phyloP scores from a whole-genome alignment of 2,797 vertebrate genomes.

The Mus caroli region DNA sequence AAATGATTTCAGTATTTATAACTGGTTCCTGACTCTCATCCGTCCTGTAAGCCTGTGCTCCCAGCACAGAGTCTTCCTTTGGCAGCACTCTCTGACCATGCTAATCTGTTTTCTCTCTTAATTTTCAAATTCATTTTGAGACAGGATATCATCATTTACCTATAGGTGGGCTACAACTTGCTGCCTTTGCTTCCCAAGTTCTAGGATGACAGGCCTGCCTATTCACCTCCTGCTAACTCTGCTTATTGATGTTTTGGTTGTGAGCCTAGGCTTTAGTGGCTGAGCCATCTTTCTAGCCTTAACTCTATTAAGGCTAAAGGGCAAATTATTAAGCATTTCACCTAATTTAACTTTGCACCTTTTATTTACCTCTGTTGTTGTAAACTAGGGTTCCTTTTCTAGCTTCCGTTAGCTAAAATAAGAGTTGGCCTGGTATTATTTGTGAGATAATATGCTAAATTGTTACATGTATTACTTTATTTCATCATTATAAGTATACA shows the following conservation, averaged over 20 bases:
- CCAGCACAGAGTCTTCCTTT: not conserved
- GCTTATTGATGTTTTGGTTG: not conserved
- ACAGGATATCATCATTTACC: not conserved
- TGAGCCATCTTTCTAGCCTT: not conserved
- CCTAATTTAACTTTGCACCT: not conserved
- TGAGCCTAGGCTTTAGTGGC: not conserved
- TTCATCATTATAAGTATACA: not conserved
- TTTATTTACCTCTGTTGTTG: constrained; percentile 22
- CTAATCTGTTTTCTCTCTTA: not conserved
- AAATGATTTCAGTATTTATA: not conserved
- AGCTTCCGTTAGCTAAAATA: not conserved
- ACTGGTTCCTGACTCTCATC: too few relatives aligned
- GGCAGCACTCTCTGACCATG: not conserved
- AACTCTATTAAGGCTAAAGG: not conserved
- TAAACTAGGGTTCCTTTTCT: not conserved
- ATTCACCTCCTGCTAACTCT: not conserved
- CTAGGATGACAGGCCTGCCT: not conserved
- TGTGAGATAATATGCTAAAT: not conserved
- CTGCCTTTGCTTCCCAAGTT: not conserved
- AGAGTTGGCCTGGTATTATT: not conserved
- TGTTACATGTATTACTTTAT: not conserved
- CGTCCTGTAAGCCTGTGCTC: not conserved
- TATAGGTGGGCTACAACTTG: not conserved
- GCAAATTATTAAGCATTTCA: constrained; percentile 32
- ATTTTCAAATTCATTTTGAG: not conserved